Percentiles rank a stretch among this genome's conserved stretches.
These are phyloP conservation scores for Phrynocephalus forsythii DNA, from an alignment of 2,797 vertebrate species.

Conservation along the genomic window DNA sequence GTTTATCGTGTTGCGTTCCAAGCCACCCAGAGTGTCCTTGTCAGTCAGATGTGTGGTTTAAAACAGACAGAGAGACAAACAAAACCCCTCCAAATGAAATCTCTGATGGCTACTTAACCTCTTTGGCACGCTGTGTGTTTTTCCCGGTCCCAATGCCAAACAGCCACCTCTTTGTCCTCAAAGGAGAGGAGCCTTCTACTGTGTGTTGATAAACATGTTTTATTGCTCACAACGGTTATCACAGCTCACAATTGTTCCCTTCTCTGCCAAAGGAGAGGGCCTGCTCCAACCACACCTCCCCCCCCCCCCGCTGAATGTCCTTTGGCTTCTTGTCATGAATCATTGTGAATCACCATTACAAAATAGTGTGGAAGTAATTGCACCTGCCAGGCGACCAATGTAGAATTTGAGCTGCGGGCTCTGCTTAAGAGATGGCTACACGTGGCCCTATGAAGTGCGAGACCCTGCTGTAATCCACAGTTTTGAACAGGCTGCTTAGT, in stretches of 20 bases:
- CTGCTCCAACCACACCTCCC: conserved; percentile 44
- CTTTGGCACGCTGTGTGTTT: background rate
- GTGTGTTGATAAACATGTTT: conserved; percentile 80
- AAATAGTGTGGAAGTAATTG: background rate
- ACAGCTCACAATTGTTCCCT: conserved; percentile 76
- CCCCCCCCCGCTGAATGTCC: background rate
- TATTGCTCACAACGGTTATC: conserved; percentile 82
- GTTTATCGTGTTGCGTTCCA: too few species aligned
- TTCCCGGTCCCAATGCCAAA: conserved; percentile 25
- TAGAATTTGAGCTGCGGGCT: conserved; percentile 53
- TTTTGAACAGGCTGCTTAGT: background rate
- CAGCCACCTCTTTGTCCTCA: conserved; percentile 25
- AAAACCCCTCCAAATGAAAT: too few species aligned
- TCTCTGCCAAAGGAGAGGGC: conserved; percentile 66
- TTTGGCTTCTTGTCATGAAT: background rate
- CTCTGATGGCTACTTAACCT: too few species aligned
- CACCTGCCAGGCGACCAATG: background rate
- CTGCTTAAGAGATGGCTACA: conserved; percentile 37
- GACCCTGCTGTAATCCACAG: background rate
- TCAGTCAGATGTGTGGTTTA: too few species aligned
- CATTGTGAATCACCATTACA: background rate
- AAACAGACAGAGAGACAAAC: too few species aligned
- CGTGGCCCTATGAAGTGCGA: background rate
- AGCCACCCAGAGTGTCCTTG: too few species aligned
- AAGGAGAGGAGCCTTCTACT: conserved; percentile 75